These are phyloP conservation scores for Nemotelus nigrinus DNA, from an alignment of 2,888 invertebrate genomes.

Conservation along the genomic window DNA sequence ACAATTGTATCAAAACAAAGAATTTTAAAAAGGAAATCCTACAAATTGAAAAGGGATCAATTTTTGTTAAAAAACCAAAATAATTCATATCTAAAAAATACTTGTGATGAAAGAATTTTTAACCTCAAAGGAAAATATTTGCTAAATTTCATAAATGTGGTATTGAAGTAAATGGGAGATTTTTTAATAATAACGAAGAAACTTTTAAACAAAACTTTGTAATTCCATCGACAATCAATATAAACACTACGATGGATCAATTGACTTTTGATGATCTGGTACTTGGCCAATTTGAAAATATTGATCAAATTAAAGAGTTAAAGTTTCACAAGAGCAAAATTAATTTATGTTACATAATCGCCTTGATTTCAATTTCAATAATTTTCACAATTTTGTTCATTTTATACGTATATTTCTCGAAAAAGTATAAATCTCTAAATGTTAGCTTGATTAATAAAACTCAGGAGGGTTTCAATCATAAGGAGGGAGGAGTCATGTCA, in stretches of 20 bases:
- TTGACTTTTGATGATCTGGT: conserved; percentile 39
- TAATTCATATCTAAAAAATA: neutral
- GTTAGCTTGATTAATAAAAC: too few species aligned
- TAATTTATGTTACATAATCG: too few species aligned
- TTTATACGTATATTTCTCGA: too few species aligned
- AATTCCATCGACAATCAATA: conserved; percentile 16
- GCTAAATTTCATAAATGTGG: conserved; percentile 29
- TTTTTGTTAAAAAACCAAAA: conserved; percentile 29
- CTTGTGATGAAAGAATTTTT: conserved; percentile 28
- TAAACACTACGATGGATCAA: neutral
- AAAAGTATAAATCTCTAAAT: too few species aligned
- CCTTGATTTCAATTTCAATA: too few species aligned
- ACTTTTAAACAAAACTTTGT: conserved; percentile 38
- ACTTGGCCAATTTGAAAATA: conserved; percentile 38
- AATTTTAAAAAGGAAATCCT: neutral
- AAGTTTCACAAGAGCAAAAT: neutral
- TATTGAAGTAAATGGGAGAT: conserved; percentile 14
- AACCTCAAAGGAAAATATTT: conserved; percentile 14
- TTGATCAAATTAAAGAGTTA: conserved; percentile 39
- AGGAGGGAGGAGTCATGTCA: too few species aligned
- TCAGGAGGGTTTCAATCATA: too few species aligned
- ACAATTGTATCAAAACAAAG: conserved; percentile 11
- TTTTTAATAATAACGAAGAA: conserved; percentile 38
- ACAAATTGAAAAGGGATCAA: neutral
- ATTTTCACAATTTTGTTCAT: too few species aligned